Base-by-base conservation (phyloP, 30 jellyfish, hydroid and myxozoan species). In the Nemopilema nomurai region DNA sequence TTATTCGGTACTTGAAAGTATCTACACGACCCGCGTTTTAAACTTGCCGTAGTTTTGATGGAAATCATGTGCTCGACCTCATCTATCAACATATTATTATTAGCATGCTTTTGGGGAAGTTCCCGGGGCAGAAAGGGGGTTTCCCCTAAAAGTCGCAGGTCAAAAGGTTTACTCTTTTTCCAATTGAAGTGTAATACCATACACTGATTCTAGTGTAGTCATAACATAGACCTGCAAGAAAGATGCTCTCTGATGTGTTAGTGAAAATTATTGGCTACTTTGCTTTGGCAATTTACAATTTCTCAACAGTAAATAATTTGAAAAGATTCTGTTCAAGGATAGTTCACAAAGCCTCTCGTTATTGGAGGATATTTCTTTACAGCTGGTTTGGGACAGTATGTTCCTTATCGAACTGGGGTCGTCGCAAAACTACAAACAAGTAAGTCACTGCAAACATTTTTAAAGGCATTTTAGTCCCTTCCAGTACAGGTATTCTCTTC, bases 221-320 rank as follows among this genome's bases (percentile, higher is more conserved):
- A 41, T 41, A 41, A 41, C 6, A 41, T 41, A 3, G 13, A 13
- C 57, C 13, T 41, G 9, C 57, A 3, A 13, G 9, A 41, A 41
- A 41, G 6, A 41, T 41, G 29, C 3, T n/a, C 8, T 19, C 29
- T 18, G 50, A 67, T 1, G 7, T 67, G n/a, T 67, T 67, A 16
- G 6, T 26, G 22, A 67, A 23, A 4, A 67, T 71, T 27, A 1
- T 71, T 41, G 82, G 82, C 82, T 41, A 25, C 20, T 4, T 71
- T 9, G 4, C 30, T 13, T 16, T 71, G 18, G 1, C 31, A 6
- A 8, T 31, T 57, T 71, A 71, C 50, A 28, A 26, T 7, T 1
- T 71, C 1, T 71, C 82, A 6, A 71, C 82, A 20, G 49, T 29
- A 8, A 28, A 13, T 1, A 71, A 71, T 71, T 41, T 71, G 82